Evolutionary conservation across 2,113 vertebrate species (phyloP), one percentile per base, ranked within the genome.

Genomic region (Lasiurus borealis): DNA sequence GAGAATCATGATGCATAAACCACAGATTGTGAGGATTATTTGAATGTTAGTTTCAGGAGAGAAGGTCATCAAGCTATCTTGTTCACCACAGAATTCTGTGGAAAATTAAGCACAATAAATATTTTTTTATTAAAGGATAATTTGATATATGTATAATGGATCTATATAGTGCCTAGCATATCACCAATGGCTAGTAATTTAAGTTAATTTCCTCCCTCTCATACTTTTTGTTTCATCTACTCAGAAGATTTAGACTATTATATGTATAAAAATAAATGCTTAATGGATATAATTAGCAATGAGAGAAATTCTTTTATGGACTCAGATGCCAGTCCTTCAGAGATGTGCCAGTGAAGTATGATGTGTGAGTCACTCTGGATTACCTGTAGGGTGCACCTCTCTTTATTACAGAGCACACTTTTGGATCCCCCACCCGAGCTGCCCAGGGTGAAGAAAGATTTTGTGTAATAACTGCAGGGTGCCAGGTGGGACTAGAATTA

Each of bases 391-490:
- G 92, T 83, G 85, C 31, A 66, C 77, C 16, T 2, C 19, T 84
- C 91, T 90, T 95, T 80, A 92, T 90, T 75, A 90, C 0, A 36
- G 5, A 97, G 75, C 87, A 66, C 85, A 93, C 71, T 72, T 72
- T 29, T n/a, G 27, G 89, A 78, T 94, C 93, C 75, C 94, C 81
- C 94, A 92, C 76, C 57, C 81, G 88, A 90, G 87, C 84, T 96
- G 84, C 85, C 94, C 96, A 76, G 87, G 93, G 93, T 84, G 18
- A 91, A 96, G 94, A 44, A 95, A 97, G 52, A 31, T 2, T 48
- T 15, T 27, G 29, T 18, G 27, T 8, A 40, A 85, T 77, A 50
- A 52, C 48, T n/a, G 29, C 11, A 21, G 31, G 46, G 48, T 18
- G 16, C 29, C 29, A 19, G 46, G 29, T 52, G 75, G 16, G 12